Evolutionary conservation across 2,113 vertebrate genomes (phyloP).

Genomic region (Clarias batrachus): DNA sequence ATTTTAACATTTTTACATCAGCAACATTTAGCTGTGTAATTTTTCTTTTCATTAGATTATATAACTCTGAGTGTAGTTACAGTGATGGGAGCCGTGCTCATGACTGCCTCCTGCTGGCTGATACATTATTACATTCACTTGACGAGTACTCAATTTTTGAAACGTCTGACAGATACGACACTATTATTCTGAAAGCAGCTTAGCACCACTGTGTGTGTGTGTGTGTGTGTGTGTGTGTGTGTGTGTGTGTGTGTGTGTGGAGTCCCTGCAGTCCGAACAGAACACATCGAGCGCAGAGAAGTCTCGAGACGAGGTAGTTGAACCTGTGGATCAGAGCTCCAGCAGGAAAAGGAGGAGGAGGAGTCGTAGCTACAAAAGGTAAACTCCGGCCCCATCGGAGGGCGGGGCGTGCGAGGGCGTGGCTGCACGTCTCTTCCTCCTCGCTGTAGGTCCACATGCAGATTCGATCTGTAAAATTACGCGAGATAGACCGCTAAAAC

Average conservation of each 20-base stretch:
- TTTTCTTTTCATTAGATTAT: background rate
- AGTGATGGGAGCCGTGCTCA: background rate
- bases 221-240: constrained; percentile 11
- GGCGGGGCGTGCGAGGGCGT: constrained; percentile 57
- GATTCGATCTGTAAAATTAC: constrained; percentile 60
- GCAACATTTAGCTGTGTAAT: background rate
- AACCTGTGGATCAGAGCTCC: constrained; percentile 62
- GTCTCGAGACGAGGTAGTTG: constrained; percentile 74
- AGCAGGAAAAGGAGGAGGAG: constrained; percentile 46
- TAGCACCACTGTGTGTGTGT: background rate
- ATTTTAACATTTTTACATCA: background rate
- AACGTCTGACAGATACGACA: background rate
- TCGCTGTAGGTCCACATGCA: constrained; percentile 71
- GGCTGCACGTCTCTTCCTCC: constrained; percentile 57
- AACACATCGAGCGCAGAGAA: constrained; percentile 54
- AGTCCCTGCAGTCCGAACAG: constrained; percentile 19
- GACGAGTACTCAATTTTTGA: background rate
- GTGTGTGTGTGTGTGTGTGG: background rate
- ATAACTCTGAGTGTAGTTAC: background rate
- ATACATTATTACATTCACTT: background rate
- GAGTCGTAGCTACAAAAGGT: constrained; percentile 63
- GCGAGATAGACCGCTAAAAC: constrained; percentile 70
- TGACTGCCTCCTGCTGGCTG: background rate
- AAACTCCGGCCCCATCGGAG: constrained; percentile 59
- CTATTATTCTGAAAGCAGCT: background rate